Conservation (phyloP, 2,113 vertebrate genomes). For the Bufo bufo region DNA sequence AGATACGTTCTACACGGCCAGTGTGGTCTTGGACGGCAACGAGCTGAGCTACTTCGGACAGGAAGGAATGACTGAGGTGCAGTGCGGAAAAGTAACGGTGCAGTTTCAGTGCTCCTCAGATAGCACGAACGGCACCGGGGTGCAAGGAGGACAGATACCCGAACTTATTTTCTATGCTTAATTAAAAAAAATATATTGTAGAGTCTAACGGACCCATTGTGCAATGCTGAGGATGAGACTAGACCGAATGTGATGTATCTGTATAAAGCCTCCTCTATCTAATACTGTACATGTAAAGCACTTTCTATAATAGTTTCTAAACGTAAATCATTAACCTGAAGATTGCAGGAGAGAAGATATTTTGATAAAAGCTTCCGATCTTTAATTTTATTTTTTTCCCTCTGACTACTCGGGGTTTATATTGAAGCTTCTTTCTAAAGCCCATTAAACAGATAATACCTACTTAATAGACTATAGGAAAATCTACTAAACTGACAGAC, state of each 20-base stretch:
- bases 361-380: constrained; percentile 18
- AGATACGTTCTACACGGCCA: constrained; percentile 96
- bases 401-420: background rate
- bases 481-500: background rate
- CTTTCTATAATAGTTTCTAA: constrained; percentile 30
- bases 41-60: constrained; percentile 98
- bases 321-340: constrained; percentile 17
- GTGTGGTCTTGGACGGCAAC: constrained; percentile 91
- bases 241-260: constrained; percentile 61
- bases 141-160: constrained; percentile 95
- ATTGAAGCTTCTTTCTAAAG: constrained; percentile 1
- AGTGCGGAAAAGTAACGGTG: constrained; percentile 95
- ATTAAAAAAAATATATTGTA: constrained; percentile 63
- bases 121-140: constrained; percentile 96
- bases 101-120: constrained; percentile 98
- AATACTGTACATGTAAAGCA: constrained; percentile 31
- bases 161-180: constrained; percentile 97
- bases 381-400: background rate
- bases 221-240: constrained; percentile 1
- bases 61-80: constrained; percentile 97
- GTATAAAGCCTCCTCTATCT: constrained; percentile 57
- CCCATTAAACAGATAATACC: background rate
- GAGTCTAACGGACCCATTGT: background rate
- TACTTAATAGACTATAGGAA: background rate
- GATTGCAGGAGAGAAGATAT: constrained; percentile 9